Base-by-base conservation (phyloP, 2,888 invertebrate genomes). In the Sthenelais limicola region DNA sequence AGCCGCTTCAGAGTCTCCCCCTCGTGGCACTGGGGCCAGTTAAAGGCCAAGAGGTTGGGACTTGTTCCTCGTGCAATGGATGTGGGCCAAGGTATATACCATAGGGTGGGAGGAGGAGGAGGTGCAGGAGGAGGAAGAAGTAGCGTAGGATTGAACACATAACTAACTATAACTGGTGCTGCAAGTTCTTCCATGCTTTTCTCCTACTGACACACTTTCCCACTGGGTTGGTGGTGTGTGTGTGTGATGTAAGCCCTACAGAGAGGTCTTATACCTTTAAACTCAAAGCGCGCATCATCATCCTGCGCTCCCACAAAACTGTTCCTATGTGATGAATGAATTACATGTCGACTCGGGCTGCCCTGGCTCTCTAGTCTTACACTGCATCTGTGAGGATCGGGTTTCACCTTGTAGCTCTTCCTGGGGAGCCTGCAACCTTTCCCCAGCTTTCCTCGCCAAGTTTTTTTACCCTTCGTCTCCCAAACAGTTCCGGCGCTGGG, bases 281-380 rank as follows among this genome's bases (percentile, higher is more conserved):
- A n/a, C n/a, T n/a, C n/a, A n/a, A n/a, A n/a, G n/a, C n/a, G n/a
- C n/a, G n/a, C n/a, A n/a, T n/a, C n/a, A n/a, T n/a, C n/a, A n/a
- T n/a, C n/a, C n/a, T n/a, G n/a, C n/a, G n/a, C n/a, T n/a, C n/a
- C n/a, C n/a, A n/a, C n/a, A n/a, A n/a, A n/a, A n/a, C n/a, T n/a
- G n/a, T n/a, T n/a, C n/a, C n/a, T n/a, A n/a, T n/a, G n/a, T 62
- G 62, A 62, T 62, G 62, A 62, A 62, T 62, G 62, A 38, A 62
- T 38, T 62, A 62, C n/a, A 62, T 24, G 38, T 24, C 38, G 56
- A 24, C 30, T n/a, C 30, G 5, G 56, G 30, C 18, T 32, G 15
- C 3, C 52, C 24, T 26, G 43, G 9, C 56, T 33, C 56, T 56
- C 56, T 28, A 30, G 56, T n/a, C 30, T 56, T 33, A n/a, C 33